These are phyloP conservation scores for Pogonomyrmex barbatus DNA, from an alignment of 1,140 invertebrate species.

Conservation along the genomic window DNA sequence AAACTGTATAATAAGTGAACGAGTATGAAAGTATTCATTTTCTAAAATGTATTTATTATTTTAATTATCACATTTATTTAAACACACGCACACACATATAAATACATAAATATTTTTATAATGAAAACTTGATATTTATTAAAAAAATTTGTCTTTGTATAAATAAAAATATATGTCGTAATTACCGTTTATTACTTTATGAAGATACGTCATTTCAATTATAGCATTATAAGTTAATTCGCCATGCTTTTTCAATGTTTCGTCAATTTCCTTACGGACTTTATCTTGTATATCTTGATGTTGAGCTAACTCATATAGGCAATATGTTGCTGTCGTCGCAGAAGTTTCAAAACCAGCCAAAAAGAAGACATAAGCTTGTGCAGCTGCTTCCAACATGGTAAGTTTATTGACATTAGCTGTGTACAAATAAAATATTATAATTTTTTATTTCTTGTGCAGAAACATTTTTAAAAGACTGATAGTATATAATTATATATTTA, in stretches of 20 bases:
- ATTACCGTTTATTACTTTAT: constrained; percentile 12
- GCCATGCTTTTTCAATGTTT: neutral
- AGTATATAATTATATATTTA: too few relatives aligned
- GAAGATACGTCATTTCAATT: constrained; percentile 21
- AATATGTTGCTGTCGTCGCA: constrained; percentile 73
- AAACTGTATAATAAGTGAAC: too few relatives aligned
- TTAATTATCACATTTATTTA: too few relatives aligned
- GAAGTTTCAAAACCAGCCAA: constrained; percentile 83
- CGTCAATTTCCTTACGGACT: constrained; percentile 77
- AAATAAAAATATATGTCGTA: neutral
- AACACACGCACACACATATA: too few relatives aligned
- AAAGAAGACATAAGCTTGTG: constrained; percentile 77
- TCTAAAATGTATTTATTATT: too few relatives aligned
- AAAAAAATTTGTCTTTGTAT: too few relatives aligned
- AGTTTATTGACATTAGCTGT: constrained; percentile 20
- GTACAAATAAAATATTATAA: neutral
- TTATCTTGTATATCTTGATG: constrained; percentile 80
- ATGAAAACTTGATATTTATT: too few relatives aligned
- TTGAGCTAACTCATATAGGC: constrained; percentile 81
- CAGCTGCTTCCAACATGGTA: constrained; percentile 52
- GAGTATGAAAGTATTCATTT: too few relatives aligned
- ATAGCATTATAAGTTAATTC: neutral
- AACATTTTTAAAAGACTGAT: neutral
- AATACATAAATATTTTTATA: too few relatives aligned
- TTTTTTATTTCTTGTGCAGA: neutral